Evolutionary conservation across 1,140 invertebrate species (phyloP).

Genomic region (Leptinotarsa defecta): DNA sequence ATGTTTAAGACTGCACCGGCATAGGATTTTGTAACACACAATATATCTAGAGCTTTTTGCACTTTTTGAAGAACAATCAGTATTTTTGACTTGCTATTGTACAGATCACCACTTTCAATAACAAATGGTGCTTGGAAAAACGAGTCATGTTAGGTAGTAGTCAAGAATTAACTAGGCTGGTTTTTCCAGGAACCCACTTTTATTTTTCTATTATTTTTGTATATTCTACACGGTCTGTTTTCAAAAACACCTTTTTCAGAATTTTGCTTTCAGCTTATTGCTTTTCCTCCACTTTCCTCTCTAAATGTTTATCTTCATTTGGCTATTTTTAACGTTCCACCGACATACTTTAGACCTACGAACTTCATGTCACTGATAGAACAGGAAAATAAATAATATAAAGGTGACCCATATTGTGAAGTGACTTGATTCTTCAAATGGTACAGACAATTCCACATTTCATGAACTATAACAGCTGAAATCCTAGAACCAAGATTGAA

Average conservation of each 20-base stretch:
- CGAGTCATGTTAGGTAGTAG: not conserved
- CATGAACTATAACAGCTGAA: too few species aligned
- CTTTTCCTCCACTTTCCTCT: conserved; percentile 16
- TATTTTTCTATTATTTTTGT: conserved; percentile 4
- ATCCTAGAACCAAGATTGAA: too few species aligned
- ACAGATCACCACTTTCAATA: conserved; percentile 18
- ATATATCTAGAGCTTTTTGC: conserved; percentile 43
- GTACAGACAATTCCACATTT: too few species aligned
- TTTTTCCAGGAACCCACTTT: not conserved
- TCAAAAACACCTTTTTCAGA: conserved; percentile 20
- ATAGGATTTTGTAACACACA: conserved; percentile 36
- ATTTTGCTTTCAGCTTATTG: conserved; percentile 18
- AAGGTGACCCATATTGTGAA: too few species aligned
- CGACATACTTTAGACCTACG: too few species aligned
- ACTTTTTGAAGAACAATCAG: conserved; percentile 30
- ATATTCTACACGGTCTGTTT: conserved; percentile 10
- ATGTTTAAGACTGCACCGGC: conserved; percentile 34
- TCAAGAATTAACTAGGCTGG: not conserved
- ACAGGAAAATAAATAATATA: too few species aligned
- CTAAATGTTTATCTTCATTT: not conserved
- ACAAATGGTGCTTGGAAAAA: conserved; percentile 4
- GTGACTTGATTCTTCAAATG: too few species aligned
- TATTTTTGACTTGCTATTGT: conserved; percentile 13
- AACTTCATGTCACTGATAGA: too few species aligned
- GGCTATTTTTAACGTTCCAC: too few species aligned